Percentiles rank a stretch among this genome's conserved stretches.
phyloP scores from a whole-genome alignment of 1,140 invertebrate species.

The Drosophila tropicalis region DNA sequence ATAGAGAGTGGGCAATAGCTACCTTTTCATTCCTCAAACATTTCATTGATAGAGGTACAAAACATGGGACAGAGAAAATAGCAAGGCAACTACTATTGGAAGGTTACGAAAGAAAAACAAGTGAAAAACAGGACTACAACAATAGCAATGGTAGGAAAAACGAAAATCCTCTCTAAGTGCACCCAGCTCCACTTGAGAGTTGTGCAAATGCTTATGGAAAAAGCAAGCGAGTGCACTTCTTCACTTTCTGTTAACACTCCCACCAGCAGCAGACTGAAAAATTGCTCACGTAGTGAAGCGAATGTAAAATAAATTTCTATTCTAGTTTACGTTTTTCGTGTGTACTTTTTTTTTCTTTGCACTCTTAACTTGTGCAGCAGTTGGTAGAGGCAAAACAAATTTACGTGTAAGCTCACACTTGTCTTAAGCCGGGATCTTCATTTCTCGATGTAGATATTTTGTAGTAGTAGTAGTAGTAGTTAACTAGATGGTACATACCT shows the following conservation, averaged over 20 bases:
- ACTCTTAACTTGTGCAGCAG: not conserved
- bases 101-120: slow-evolving; percentile 37
- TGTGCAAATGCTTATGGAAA: not conserved
- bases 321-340: not conserved
- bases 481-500: slow-evolving; percentile 12
- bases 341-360: not conserved
- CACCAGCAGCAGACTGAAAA: slow-evolving; percentile 25
- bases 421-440: slow-evolving; percentile 50
- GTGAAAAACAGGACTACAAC: slow-evolving; percentile 48
- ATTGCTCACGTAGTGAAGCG: slow-evolving; percentile 41
- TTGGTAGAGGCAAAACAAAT: slow-evolving; percentile 24
- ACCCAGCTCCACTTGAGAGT: slow-evolving; percentile 17
- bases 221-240: slow-evolving; percentile 8
- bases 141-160: slow-evolving; percentile 28
- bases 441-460: slow-evolving; percentile 18
- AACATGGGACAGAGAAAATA: slow-evolving; percentile 33
- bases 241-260: slow-evolving; percentile 41
- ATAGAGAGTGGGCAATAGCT: not conserved
- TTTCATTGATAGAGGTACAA: slow-evolving; percentile 12
- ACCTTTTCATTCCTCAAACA: not conserved
- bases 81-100: slow-evolving; percentile 52
- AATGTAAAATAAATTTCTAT: slow-evolving; percentile 43
- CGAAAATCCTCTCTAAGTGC: slow-evolving; percentile 18
- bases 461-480: not conserved
- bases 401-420: slow-evolving; percentile 44